Percentiles rank a stretch among this genome's conserved stretches.
Evolutionary conservation across 2,888 invertebrate genomes (phyloP).

Genomic region (Chrysolina haemoptera): DNA sequence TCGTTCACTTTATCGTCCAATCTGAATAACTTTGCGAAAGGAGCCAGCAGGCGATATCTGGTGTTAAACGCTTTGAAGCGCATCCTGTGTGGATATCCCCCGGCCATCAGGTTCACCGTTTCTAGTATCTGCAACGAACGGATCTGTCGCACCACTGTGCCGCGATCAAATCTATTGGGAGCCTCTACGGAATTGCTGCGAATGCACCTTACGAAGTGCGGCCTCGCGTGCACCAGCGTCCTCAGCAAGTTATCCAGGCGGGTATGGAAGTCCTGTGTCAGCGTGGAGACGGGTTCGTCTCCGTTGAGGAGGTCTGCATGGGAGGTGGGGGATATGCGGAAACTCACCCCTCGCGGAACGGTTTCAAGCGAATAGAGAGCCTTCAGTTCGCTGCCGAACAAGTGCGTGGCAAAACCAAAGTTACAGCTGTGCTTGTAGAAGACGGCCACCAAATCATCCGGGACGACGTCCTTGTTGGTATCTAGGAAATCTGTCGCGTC

Average conservation of each 20-base stretch:
- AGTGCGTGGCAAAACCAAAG: constrained; percentile 96
- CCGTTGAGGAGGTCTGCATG: constrained; percentile 87
- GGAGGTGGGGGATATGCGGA: constrained; percentile 91
- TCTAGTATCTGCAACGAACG: constrained; percentile 90
- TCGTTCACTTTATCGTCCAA: constrained; percentile 81
- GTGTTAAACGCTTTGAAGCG: constrained; percentile 92
- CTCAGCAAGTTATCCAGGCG: constrained; percentile 92
- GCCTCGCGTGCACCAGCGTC: constrained; percentile 92
- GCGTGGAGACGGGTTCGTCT: constrained; percentile 88
- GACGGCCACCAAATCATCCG: constrained; percentile 92
- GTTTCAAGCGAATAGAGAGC: constrained; percentile 82
- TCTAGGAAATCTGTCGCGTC: constrained; percentile 92
- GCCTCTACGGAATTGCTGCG: constrained; percentile 89
- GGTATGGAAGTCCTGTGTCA: constrained; percentile 96
- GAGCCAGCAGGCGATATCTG: constrained; percentile 88
- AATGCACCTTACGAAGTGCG: constrained; percentile 95
- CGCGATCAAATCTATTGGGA: constrained; percentile 87
- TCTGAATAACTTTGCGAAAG: constrained; percentile 79
- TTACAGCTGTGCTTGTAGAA: constrained; percentile 94
- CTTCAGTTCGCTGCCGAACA: constrained; percentile 95
- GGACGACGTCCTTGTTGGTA: constrained; percentile 92
- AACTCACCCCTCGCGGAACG: constrained; percentile 84
- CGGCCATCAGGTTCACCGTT: constrained; percentile 95
- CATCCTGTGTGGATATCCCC: constrained; percentile 95
- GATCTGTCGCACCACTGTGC: constrained; percentile 89